Evolutionary conservation across 2,113 vertebrate species (phyloP).

Genomic region (Neogobius melanostomus): DNA sequence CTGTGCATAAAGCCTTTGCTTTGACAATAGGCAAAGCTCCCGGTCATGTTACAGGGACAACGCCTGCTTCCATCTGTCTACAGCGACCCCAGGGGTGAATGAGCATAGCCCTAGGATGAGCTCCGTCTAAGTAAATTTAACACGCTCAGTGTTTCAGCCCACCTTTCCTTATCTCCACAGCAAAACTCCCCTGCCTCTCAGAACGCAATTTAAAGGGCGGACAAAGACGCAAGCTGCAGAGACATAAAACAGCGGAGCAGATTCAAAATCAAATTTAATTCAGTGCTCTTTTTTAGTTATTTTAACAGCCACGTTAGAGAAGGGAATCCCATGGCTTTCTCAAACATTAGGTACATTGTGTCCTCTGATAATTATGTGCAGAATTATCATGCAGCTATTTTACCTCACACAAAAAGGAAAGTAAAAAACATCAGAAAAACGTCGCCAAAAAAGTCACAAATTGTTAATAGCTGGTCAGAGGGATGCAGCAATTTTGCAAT

Average conservation of each 20-base stretch:
- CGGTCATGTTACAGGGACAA: conserved; percentile 11
- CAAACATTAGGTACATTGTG: too few relatives aligned
- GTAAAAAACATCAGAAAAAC: too few relatives aligned
- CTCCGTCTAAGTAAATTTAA: conserved; percentile 34
- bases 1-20: not conserved
- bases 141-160: conserved; percentile 37
- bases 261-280: conserved; percentile 23
- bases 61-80: not conserved
- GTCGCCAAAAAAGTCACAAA: too few relatives aligned
- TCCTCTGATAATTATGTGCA: too few relatives aligned
- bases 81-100: conserved; percentile 27
- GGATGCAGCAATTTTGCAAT: too few relatives aligned
- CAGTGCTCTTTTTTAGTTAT: too few relatives aligned
- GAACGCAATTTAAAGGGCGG: conserved; percentile 69
- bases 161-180: conserved; percentile 56
- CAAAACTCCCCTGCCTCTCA: conserved; percentile 58
- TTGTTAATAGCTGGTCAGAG: too few relatives aligned
- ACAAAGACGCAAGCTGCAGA: conserved; percentile 25
- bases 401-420: too few relatives aligned
- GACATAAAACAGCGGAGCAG: conserved; percentile 29
- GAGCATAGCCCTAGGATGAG: conserved; percentile 12
- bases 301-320: too few relatives aligned
- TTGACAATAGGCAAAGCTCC: conserved; percentile 11
- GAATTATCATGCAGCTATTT: too few relatives aligned
- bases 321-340: too few relatives aligned